Evolutionary conservation across 2,797 vertebrate species (phyloP).

Genomic region (Gallinago solitaria): DNA sequence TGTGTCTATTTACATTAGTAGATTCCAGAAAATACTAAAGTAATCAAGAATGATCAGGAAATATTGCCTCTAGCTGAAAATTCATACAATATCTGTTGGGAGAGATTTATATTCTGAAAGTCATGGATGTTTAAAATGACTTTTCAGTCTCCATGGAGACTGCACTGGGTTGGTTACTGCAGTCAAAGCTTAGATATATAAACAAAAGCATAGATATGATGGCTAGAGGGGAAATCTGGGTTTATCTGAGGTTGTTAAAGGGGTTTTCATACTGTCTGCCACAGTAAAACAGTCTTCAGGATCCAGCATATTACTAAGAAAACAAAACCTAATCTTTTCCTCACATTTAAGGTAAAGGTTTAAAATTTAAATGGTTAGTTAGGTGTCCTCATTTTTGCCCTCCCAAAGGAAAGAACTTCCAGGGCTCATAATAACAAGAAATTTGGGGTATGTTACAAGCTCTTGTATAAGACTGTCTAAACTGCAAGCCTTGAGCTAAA

Average conservation of each 20-base stretch:
- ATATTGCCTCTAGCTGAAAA: neutral
- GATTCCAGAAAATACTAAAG: neutral
- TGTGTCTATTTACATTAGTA: neutral
- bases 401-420: neutral
- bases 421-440: neutral
- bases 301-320: neutral
- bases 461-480: neutral
- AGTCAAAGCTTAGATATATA: conserved; percentile 11
- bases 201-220: neutral
- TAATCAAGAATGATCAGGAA: neutral
- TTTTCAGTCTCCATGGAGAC: conserved; percentile 49
- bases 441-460: neutral
- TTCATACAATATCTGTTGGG: neutral
- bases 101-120: conserved; percentile 1
- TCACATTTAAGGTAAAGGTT: neutral
- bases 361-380: neutral
- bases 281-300: neutral
- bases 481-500: neutral
- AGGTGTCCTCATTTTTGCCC: neutral
- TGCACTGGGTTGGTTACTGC: neutral
- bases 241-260: neutral
- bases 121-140: conserved; percentile 5
- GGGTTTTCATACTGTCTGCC: neutral
- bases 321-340: neutral
- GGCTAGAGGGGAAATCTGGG: neutral